A percentile compares a stretch with the other conserved stretches of the same genome.
Evolutionary conservation across 1,140 invertebrate species (phyloP).

Genomic region (Scaptomyza montana): DNA sequence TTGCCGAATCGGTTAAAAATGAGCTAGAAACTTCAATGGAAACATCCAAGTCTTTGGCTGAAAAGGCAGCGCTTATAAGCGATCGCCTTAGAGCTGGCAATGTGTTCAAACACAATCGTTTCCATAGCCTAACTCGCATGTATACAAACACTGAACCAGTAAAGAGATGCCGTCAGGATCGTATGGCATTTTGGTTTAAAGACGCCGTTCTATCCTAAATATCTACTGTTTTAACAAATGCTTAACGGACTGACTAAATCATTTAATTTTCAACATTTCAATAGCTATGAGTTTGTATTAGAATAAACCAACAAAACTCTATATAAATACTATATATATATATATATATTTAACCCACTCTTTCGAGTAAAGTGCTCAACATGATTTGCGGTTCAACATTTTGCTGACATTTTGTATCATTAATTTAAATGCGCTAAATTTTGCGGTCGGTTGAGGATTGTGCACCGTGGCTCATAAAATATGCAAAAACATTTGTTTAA

Average conservation of each 20-base stretch:
- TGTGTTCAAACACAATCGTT: constrained; percentile 48
- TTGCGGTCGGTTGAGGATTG: constrained; percentile 53
- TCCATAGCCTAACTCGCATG: constrained; percentile 29
- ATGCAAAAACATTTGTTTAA: constrained; percentile 55
- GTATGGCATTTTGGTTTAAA: constrained; percentile 64
- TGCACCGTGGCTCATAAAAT: constrained; percentile 54
- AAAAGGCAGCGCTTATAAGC: constrained; percentile 36
- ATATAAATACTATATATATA: constrained; percentile 7
- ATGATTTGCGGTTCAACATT: constrained; percentile 69
- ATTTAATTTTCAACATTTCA: neutral
- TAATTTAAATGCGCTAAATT: constrained; percentile 71
- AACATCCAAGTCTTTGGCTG: constrained; percentile 17
- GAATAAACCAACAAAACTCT: neutral
- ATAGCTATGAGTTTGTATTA: constrained; percentile 5
- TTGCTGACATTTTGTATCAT: constrained; percentile 64
- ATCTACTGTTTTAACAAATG: neutral
- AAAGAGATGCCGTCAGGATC: constrained; percentile 43
- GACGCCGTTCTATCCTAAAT: constrained; percentile 62
- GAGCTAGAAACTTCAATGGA: constrained; percentile 2
- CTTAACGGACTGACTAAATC: constrained; percentile 3
- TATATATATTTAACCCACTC: neutral
- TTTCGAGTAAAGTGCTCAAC: constrained; percentile 1
- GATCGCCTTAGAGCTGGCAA: constrained; percentile 59
- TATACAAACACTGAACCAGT: constrained; percentile 32
- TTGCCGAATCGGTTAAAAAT: constrained; percentile 9